Percentiles rank a stretch among this genome's conserved stretches.
Evolutionary conservation across 2,888 invertebrate genomes (phyloP).

Genomic region (Drosophila testacea): DNA sequence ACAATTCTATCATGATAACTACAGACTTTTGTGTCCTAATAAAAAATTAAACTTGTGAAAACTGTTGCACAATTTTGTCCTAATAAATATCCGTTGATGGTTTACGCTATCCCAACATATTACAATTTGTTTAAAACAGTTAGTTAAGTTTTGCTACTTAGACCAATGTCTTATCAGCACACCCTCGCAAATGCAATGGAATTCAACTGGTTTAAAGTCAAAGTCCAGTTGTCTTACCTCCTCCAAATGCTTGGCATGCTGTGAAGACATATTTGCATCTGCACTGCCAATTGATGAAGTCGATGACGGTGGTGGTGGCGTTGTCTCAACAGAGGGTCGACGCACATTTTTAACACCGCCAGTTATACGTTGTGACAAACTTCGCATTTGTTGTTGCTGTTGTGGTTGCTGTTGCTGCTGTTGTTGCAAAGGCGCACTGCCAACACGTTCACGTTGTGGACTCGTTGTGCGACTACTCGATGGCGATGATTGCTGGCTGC

Average conservation of each 20-base stretch:
- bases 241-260: slow-evolving; percentile 81
- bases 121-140: too few species aligned
- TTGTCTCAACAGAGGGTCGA: slow-evolving; percentile 84
- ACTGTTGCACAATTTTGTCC: too few species aligned
- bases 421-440: slow-evolving; percentile 62
- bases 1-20: too few species aligned
- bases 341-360: slow-evolving; percentile 80
- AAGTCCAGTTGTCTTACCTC: slow-evolving; percentile 73
- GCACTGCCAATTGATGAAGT: slow-evolving; percentile 47
- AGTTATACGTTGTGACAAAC: slow-evolving; percentile 75
- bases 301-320: slow-evolving; percentile 79
- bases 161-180: too few species aligned
- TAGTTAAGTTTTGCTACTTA: too few species aligned
- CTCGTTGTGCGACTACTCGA: slow-evolving; percentile 91
- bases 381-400: slow-evolving; percentile 78
- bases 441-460: slow-evolving; percentile 86
- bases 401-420: slow-evolving; percentile 73
- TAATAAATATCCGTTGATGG: too few species aligned
- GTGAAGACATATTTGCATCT: slow-evolving; percentile 76
- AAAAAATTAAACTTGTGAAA: too few species aligned
- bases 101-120: too few species aligned
- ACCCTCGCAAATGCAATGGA: too few species aligned
- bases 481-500: slow-evolving; percentile 90
- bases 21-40: too few species aligned
- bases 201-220: not conserved